phyloP scores from a whole-genome alignment of 2,888 invertebrate species.

The Adela reaumurella region DNA sequence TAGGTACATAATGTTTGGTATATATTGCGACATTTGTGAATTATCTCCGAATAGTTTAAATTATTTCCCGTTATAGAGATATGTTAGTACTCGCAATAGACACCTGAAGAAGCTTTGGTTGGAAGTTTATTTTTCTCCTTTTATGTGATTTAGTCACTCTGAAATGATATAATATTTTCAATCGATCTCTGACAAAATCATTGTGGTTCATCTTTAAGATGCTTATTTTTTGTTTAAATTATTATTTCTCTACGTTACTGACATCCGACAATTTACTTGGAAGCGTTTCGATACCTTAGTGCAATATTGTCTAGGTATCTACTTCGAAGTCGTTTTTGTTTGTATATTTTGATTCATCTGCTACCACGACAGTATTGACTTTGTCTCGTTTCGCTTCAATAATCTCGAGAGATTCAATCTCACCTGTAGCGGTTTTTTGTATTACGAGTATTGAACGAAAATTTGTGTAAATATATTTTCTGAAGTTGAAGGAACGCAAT shows the following conservation, averaged over 20 bases:
- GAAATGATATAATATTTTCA: neutral
- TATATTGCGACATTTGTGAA: neutral
- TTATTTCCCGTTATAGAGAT: neutral
- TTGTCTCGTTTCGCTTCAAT: slow-evolving; percentile 36
- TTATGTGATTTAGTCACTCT: neutral
- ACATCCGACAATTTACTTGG: too few species aligned
- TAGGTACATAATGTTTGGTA: slow-evolving; percentile 19
- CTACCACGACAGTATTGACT: too few species aligned
- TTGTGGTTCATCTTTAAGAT: neutral
- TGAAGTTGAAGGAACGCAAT: slow-evolving; percentile 33
- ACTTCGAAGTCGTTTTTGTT: too few species aligned
- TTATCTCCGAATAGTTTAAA: neutral
- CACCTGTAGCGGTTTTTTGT: slow-evolving; percentile 17
- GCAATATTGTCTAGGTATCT: too few species aligned
- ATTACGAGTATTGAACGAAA: slow-evolving; percentile 19
- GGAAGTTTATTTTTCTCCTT: neutral
- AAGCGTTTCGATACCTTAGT: too few species aligned
- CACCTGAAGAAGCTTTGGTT: neutral
- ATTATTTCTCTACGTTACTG: too few species aligned
- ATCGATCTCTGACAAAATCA: neutral
- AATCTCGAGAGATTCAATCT: slow-evolving; percentile 54
- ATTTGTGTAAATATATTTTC: slow-evolving; percentile 27
- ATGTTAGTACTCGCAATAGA: neutral
- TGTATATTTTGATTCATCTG: too few species aligned
- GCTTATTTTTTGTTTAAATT: neutral